A percentile compares a stretch with the other conserved stretches of the same genome.
Evolutionary conservation across 2,113 vertebrate species (phyloP).

Genomic region (Brachypodius melanocephalos): DNA sequence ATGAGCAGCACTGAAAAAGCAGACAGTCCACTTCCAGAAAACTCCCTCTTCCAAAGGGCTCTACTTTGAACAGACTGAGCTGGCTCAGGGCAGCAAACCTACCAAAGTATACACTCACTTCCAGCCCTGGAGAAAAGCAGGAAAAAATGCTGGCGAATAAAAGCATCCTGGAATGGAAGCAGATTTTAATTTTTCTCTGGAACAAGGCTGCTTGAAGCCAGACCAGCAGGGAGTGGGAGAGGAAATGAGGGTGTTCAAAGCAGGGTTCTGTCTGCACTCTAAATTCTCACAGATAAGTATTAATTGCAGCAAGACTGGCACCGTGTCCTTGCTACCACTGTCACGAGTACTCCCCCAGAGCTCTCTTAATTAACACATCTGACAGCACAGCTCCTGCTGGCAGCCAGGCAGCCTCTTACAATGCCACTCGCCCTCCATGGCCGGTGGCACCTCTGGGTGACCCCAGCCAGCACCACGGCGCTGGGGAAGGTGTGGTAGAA

Average conservation of each 20-base stretch:
- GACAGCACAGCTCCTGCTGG: background rate
- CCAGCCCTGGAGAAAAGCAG: background rate
- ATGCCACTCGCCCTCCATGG: accelerated
- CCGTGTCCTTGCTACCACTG: accelerated
- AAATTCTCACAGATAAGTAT: background rate
- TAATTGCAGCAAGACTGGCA: background rate
- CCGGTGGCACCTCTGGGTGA: background rate
- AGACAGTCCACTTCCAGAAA: background rate
- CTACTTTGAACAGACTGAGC: background rate
- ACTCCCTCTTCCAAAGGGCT: background rate
- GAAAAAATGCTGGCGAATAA: background rate
- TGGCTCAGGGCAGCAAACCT: background rate
- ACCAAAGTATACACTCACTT: background rate
- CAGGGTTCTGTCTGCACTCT: background rate
- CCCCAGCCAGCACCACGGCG: accelerated
- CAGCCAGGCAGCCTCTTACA: background rate
- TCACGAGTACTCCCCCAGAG: accelerated
- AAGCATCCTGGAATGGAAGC: background rate
- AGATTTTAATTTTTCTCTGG: background rate
- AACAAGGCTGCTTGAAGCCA: background rate
- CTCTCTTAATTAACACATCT: background rate
- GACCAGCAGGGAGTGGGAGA: accelerated
- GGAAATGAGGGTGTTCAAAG: background rate
- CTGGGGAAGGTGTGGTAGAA: background rate
- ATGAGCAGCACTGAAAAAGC: background rate